These are phyloP conservation scores for Corythoichthys haematopterus DNA, from an alignment of 2,113 vertebrate genomes.

Conservation along the genomic window DNA sequence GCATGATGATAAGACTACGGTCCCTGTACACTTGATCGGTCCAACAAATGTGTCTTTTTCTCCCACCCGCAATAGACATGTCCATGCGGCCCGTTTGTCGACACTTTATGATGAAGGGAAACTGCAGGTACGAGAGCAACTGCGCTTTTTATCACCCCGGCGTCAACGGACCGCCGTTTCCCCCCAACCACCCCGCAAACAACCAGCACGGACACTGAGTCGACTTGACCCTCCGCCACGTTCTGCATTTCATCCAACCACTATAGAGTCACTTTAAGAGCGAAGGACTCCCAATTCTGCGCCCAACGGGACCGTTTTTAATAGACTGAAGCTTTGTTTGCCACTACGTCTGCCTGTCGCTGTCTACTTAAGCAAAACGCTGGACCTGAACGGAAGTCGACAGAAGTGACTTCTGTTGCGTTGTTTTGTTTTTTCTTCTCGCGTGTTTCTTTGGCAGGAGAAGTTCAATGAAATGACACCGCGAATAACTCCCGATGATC, in stretches of 20 bases:
- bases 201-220: slow-evolving; percentile 67
- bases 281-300: background rate
- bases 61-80: slow-evolving; percentile 73
- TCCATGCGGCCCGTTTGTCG: slow-evolving; percentile 85
- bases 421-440: slow-evolving; percentile 8
- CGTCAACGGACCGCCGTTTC: slow-evolving; percentile 84
- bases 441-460: slow-evolving; percentile 21
- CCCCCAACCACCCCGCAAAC: slow-evolving; percentile 62
- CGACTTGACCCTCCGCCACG: background rate
- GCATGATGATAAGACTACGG: no score
- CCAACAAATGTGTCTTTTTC: background rate
- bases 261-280: background rate
- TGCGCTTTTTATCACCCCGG: slow-evolving; percentile 93
- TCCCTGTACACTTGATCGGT: background rate
- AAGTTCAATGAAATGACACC: slow-evolving; percentile 6
- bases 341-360: slow-evolving; percentile 16
- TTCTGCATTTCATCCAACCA: background rate
- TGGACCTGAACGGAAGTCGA: slow-evolving; percentile 9
- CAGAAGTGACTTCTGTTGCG: background rate
- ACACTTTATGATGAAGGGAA: slow-evolving; percentile 93
- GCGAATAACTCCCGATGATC: background rate
- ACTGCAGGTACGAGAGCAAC: slow-evolving; percentile 87
- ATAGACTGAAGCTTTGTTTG: slow-evolving; percentile 26
- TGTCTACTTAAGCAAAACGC: background rate
- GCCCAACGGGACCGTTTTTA: slow-evolving; percentile 8